These are phyloP conservation scores for Neogale vison DNA, from an alignment of 2,113 vertebrate species.

Conservation along the genomic window DNA sequence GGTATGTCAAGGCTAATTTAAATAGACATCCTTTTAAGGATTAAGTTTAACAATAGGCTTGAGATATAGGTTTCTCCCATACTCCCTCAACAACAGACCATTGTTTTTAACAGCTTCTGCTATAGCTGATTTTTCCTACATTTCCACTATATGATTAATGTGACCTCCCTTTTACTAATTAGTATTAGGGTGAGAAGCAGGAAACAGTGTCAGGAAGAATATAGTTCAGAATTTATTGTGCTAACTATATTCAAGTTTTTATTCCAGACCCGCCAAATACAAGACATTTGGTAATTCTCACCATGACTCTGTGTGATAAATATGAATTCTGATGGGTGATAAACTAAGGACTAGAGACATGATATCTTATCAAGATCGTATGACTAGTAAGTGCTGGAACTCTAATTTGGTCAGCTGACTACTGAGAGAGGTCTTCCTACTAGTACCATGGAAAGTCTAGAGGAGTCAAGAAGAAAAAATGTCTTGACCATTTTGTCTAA, in stretches of 20 bases:
- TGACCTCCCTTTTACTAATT: neutral
- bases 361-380: neutral
- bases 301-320: neutral
- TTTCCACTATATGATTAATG: neutral
- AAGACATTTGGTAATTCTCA: neutral
- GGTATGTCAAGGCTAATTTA: slow-evolving; percentile 14
- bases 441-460: neutral
- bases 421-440: neutral
- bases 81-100: neutral
- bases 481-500: neutral
- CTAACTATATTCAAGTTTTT: neutral
- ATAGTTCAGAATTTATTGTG: neutral
- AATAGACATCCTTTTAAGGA: neutral
- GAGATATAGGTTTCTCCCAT: neutral
- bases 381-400: neutral
- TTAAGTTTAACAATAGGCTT: neutral
- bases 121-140: neutral
- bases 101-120: neutral
- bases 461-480: neutral
- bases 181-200: neutral
- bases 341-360: neutral
- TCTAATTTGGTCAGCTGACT: neutral
- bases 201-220: neutral
- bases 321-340: neutral
- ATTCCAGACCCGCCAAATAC: neutral